Conservation (phyloP, 2,888 invertebrate genomes). For the Eristalis intricaria region DNA sequence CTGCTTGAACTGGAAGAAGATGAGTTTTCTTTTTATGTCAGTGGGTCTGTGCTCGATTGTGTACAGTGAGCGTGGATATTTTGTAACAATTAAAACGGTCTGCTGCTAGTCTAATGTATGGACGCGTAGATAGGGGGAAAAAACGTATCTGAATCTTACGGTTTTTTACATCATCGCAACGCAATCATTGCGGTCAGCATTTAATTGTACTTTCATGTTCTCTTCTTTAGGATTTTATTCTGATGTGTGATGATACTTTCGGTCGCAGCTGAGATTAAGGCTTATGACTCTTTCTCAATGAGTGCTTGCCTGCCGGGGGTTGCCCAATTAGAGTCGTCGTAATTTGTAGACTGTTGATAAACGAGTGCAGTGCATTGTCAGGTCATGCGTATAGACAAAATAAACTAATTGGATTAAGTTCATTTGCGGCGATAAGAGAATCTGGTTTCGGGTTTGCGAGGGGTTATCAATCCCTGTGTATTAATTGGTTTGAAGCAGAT, state of each 20-base stretch:
- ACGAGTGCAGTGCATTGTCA: background rate
- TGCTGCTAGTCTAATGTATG: slow-evolving; percentile 5
- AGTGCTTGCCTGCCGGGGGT: background rate
- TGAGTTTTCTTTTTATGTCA: slow-evolving; percentile 35
- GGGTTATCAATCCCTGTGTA: background rate
- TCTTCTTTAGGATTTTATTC: slow-evolving; percentile 4
- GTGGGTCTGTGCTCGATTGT: slow-evolving; percentile 32
- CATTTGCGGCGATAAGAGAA: background rate
- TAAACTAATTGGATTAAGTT: background rate
- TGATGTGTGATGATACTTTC: slow-evolving; percentile 7
- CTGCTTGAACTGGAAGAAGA: background rate
- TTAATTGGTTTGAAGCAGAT: background rate
- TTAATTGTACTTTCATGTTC: slow-evolving; percentile 37
- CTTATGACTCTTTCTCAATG: slow-evolving; percentile 18
- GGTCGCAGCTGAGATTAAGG: slow-evolving; percentile 16
- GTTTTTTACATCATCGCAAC: slow-evolving; percentile 37
- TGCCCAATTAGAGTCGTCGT: slow-evolving; percentile 39
- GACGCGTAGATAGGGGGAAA: background rate
- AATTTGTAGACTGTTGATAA: slow-evolving; percentile 36
- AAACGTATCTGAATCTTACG: background rate
- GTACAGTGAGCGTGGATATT: slow-evolving; percentile 40
- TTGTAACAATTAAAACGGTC: slow-evolving; percentile 50
- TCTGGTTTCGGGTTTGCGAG: background rate
- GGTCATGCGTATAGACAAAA: background rate
- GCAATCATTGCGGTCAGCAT: slow-evolving; percentile 30